Evolutionary conservation across 1,140 invertebrate species (phyloP).

Genomic region (Aleiodes sp.): DNA sequence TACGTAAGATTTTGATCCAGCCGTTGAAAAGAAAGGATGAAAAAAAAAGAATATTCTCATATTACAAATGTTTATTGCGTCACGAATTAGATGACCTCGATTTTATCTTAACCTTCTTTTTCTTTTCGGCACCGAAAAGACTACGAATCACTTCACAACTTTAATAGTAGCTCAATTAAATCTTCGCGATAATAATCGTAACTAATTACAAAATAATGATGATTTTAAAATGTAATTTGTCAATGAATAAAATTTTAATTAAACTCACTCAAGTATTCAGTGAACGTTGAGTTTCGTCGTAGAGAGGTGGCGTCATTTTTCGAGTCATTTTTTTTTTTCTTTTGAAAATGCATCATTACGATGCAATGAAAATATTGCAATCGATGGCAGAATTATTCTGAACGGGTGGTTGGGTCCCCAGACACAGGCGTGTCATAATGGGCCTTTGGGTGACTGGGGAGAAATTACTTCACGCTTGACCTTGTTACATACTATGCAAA

Average conservation of each 20-base stretch:
- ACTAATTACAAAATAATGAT: too few species aligned
- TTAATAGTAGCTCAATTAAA: too few species aligned
- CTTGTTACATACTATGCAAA: conserved; percentile 41
- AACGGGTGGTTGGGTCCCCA: conserved; percentile 33
- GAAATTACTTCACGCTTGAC: conserved; percentile 48
- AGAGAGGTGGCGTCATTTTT: too few species aligned
- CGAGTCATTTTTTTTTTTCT: too few species aligned
- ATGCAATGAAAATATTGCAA: neutral
- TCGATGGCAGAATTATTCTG: neutral
- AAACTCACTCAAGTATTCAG: too few species aligned
- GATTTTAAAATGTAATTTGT: too few species aligned
- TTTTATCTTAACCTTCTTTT: neutral
- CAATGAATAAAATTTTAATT: too few species aligned
- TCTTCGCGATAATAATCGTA: too few species aligned
- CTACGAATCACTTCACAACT: too few species aligned
- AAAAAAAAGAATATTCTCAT: neutral
- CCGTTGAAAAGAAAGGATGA: neutral
- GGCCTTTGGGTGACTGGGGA: conserved; percentile 34
- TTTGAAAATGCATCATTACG: neutral
- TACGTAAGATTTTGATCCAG: neutral
- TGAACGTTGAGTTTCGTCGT: too few species aligned
- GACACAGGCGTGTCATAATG: conserved; percentile 46
- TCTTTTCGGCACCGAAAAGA: neutral
- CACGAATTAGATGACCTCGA: conserved; percentile 16
- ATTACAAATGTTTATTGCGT: neutral